Evolutionary conservation across 1,140 invertebrate genomes (phyloP).

Genomic region (Danaus plexippus): DNA sequence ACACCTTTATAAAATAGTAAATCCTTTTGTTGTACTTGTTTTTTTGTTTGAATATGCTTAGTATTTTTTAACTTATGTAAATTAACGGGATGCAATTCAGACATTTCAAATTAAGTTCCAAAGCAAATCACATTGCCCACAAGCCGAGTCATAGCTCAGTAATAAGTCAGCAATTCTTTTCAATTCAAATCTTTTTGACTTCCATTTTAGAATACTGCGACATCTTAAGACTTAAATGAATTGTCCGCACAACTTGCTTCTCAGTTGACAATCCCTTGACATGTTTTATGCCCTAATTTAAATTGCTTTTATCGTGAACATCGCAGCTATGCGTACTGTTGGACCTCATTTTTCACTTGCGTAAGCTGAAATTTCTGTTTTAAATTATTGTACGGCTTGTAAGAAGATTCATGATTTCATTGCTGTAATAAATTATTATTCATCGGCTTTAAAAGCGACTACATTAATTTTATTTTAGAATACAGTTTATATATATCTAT

Average conservation of each 20-base stretch:
- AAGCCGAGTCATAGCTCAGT: constrained; percentile 25
- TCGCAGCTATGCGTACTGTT: constrained; percentile 34
- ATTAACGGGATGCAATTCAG: constrained; percentile 4
- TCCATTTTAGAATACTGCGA: constrained; percentile 36
- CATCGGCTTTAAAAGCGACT: too few relatives aligned
- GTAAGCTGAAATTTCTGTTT: constrained; percentile 12
- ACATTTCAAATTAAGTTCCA: constrained; percentile 19
- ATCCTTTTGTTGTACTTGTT: too few relatives aligned
- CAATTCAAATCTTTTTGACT: constrained; percentile 36
- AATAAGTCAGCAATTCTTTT: constrained; percentile 39
- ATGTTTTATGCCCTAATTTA: constrained; percentile 63
- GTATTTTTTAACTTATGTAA: too few relatives aligned
- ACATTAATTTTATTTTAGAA: too few relatives aligned
- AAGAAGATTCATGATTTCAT: too few relatives aligned
- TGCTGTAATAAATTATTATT: too few relatives aligned
- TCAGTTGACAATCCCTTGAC: constrained; percentile 53
- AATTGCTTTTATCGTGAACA: constrained; percentile 52
- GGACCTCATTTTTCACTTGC: constrained; percentile 35
- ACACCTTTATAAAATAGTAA: too few relatives aligned
- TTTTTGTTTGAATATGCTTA: too few relatives aligned
- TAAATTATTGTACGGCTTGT: too few relatives aligned
- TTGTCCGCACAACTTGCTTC: constrained; percentile 35
- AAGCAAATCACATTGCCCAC: constrained; percentile 18
- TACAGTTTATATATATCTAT: too few relatives aligned
- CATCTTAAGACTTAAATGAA: constrained; percentile 50